Base-by-base conservation (phyloP, 2,888 invertebrate species). In the Hirtodrosophila histrioides region DNA sequence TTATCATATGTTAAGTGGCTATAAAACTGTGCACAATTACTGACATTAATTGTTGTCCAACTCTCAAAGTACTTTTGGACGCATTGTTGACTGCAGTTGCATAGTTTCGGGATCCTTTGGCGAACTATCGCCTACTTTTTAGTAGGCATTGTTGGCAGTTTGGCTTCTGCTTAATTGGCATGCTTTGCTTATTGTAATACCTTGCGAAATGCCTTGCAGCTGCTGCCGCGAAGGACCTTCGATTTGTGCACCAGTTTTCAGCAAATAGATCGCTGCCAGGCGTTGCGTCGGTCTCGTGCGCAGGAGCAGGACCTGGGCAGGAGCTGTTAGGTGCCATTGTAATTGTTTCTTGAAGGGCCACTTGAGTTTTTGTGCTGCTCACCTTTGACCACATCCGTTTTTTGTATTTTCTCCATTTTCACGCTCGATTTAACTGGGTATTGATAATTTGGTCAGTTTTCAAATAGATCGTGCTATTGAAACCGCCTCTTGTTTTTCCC, bases 1-100 rank as follows among this genome's bases (percentile, higher is more conserved):
- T 82, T 81, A 88, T 88, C 88, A 78, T 86, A 86, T 89, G 89
- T 89, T 90, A 89, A 90, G 89, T 90, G 89, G 89, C 87, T 81
- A 88, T 86, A 88, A 89, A 89, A 85, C 75, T 69, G 75, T 74
- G 45, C 66, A 82, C 77, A 78, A 81, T 84, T 79, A 54, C 50
- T 67, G 57, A 58, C 66, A 71, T 76, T 84, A 86, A 89, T 87
- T 87, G 89, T 86, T 81, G 67, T 68, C 49, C 43, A 66, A 69
- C 69, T 76, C 67, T 69, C 67, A 65, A 67, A 66, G 65, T 49
- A 57, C 44, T 54, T 58, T 69, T 31, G 41, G 43, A 58, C 68
- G 40, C 72, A 68, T 77, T 74, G 75, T 72, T 65, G 48, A 64
- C 45, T 67, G 55, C 65, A 60, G 65, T 75, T 41, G 51, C 66